A percentile compares a stretch with the other conserved stretches of the same genome.
phyloP scores from a whole-genome alignment of 2,797 vertebrate genomes.

The Crenichthys baileyi region DNA sequence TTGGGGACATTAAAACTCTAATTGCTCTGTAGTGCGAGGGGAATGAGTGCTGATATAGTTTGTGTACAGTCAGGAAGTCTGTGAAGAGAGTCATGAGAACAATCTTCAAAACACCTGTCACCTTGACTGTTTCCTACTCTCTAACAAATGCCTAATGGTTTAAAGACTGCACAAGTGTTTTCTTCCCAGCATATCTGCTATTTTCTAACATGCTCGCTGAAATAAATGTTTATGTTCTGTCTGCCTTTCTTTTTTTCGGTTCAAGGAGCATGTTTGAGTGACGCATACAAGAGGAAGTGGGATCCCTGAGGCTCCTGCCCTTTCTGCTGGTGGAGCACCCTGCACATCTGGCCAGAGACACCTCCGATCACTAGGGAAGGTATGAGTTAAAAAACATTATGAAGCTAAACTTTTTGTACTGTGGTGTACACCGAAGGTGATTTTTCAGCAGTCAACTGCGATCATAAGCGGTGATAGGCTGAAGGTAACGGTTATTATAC shows the following conservation, averaged over 20 bases:
- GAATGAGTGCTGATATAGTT: slow-evolving; percentile 33
- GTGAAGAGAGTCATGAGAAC: slow-evolving; percentile 18
- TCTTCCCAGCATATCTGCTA: slow-evolving; percentile 2
- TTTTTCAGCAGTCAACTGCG: neutral
- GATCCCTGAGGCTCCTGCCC: slow-evolving; percentile 74
- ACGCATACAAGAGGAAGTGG: slow-evolving; percentile 67
- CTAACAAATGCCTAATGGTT: slow-evolving; percentile 11
- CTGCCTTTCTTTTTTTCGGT: slow-evolving; percentile 30
- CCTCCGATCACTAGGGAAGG: slow-evolving; percentile 60
- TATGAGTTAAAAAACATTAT: slow-evolving; percentile 29
- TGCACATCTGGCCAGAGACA: slow-evolving; percentile 71
- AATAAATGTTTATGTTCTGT: slow-evolving; percentile 24
- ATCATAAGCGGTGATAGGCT: neutral
- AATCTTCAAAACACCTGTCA: slow-evolving; percentile 8
- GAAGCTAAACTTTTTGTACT: neutral
- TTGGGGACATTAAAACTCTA: slow-evolving; percentile 31
- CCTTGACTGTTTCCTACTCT: slow-evolving; percentile 1
- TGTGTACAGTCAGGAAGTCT: slow-evolving; percentile 40
- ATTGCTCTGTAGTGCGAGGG: slow-evolving; percentile 17
- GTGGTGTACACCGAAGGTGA: neutral
- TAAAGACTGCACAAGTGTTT: neutral
- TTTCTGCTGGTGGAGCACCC: slow-evolving; percentile 70
- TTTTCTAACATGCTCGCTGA: neutral
- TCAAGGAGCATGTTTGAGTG: slow-evolving; percentile 77
- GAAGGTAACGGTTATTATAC: neutral